These are phyloP conservation scores for Anser brachyrhynchus DNA, from an alignment of 2,113 vertebrate genomes.

Conservation along the genomic window DNA sequence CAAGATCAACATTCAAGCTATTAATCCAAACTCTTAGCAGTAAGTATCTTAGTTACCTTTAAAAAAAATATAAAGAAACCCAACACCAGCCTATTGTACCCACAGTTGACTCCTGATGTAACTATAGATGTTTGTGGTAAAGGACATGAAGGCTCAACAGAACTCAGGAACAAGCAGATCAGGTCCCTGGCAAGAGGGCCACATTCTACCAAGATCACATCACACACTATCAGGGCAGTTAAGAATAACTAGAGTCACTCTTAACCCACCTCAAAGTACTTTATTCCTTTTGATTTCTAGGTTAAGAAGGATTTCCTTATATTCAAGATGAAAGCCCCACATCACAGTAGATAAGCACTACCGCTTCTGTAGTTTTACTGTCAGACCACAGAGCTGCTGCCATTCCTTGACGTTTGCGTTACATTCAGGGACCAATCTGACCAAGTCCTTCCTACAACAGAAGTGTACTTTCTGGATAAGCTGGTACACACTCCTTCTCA, in stretches of 20 bases:
- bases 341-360: background rate
- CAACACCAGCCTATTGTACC: background rate
- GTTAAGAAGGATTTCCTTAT: background rate
- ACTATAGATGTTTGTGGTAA: background rate
- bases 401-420: background rate
- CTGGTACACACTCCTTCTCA: background rate
- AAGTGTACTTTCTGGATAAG: background rate
- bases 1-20: background rate
- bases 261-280: background rate
- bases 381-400: background rate
- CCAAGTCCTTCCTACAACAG: fast-evolving
- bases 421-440: background rate
- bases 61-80: background rate
- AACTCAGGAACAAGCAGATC: background rate
- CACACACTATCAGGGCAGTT: background rate
- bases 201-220: background rate
- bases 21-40: background rate
- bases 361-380: background rate
- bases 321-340: background rate
- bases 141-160: background rate
- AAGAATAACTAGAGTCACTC: background rate
- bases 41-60: background rate
- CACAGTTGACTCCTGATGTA: background rate
- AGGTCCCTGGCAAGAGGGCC: background rate
- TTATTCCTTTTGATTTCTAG: background rate